Conservation (phyloP, 35 echinoderm and acorn worm species). For the Lytechinus pictus region DNA sequence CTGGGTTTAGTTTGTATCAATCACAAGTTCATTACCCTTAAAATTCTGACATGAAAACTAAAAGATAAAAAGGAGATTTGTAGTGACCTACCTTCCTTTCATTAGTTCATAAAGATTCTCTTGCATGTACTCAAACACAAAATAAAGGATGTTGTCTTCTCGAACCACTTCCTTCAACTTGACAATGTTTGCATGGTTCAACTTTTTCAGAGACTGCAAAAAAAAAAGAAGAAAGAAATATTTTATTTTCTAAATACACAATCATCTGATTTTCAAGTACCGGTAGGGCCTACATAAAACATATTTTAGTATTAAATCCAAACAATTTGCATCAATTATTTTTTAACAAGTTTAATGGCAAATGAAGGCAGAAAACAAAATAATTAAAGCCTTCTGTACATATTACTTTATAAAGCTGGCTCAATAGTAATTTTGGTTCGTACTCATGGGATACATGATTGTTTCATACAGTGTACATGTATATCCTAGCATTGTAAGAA, state of each 20-base stretch:
- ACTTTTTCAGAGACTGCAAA: slow-evolving; percentile 89
- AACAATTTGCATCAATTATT: too few species aligned
- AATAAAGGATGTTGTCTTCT: slow-evolving; percentile 92
- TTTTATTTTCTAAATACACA: too few species aligned
- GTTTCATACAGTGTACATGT: too few species aligned
- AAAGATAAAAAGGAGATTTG: background rate
- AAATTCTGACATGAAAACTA: background rate
- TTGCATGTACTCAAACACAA: slow-evolving; percentile 99
- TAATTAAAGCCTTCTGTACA: too few species aligned
- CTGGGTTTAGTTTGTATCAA: too few species aligned
- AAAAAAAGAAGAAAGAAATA: background rate
- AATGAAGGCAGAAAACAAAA: too few species aligned
- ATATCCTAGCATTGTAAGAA: too few species aligned
- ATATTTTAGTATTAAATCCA: too few species aligned
- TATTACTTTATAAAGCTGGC: background rate
- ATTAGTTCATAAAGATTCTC: slow-evolving; percentile 97
- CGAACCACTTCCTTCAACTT: slow-evolving; percentile 98
- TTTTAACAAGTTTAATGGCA: too few species aligned
- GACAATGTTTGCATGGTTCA: slow-evolving; percentile 97
- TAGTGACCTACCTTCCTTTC: slow-evolving; percentile 88
- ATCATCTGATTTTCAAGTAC: too few species aligned
- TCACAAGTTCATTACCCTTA: too few species aligned
- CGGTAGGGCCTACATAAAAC: too few species aligned
- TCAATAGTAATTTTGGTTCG: background rate
- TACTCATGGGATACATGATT: background rate